phyloP scores from a whole-genome alignment of 1,140 invertebrate species.

The Drosophila athabasca region DNA sequence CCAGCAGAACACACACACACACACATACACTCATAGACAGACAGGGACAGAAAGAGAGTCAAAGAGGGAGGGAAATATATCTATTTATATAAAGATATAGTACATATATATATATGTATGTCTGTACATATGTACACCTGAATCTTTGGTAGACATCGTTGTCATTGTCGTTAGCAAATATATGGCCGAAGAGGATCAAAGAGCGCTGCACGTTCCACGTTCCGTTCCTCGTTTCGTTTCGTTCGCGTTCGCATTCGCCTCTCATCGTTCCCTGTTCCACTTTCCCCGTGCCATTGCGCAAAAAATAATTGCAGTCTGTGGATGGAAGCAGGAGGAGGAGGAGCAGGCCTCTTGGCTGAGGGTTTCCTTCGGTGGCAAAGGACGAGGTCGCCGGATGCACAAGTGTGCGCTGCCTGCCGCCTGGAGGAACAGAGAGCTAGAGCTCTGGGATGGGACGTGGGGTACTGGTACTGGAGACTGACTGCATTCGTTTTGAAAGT shows the following conservation, averaged over 20 bases:
- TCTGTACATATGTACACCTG: conserved; percentile 35
- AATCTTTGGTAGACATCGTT: conserved; percentile 60
- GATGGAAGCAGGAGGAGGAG: conserved; percentile 8
- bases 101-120: background rate
- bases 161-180: conserved; percentile 79
- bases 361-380: conserved; percentile 8
- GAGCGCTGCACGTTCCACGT: conserved; percentile 56
- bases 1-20: conserved; percentile 27
- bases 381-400: conserved; percentile 44
- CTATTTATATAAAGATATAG: background rate
- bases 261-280: no score
- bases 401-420: conserved; percentile 26
- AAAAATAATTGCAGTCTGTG: conserved; percentile 58
- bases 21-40: conserved; percentile 40
- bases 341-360: background rate
- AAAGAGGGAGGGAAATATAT: background rate
- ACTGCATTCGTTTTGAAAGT: conserved; percentile 49
- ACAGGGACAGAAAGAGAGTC: conserved; percentile 2
- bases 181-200: conserved; percentile 77
- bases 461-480: conserved; percentile 2
- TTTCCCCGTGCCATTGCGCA: conserved; percentile 19
- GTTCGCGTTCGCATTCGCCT: no score
- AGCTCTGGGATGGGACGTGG: background rate
- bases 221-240: background rate
- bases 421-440: no score